Conservation (phyloP, 2,113 vertebrate species). For the Zosterops hypoxanthus region DNA sequence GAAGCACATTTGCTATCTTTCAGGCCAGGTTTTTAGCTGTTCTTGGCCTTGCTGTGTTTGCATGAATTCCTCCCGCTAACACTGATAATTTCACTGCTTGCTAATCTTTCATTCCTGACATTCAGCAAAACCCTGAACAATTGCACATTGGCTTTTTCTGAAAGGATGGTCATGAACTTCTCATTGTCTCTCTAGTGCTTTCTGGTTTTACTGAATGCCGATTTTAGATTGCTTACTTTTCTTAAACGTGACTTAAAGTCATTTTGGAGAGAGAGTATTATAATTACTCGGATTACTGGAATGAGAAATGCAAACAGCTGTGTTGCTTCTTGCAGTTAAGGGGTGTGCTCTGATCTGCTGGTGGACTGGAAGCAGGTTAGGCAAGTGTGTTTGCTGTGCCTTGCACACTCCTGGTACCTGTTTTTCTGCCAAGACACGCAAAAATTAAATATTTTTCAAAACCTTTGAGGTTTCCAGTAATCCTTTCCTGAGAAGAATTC, state of each 20-base stretch:
- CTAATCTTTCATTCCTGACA: constrained; percentile 24
- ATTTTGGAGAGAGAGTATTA: neutral
- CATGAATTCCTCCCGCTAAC: neutral
- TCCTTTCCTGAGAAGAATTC: neutral
- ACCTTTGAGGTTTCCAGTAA: neutral
- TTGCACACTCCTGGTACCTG: neutral
- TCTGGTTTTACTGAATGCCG: neutral
- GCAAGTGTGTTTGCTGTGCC: neutral
- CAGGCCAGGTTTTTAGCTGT: constrained; percentile 4
- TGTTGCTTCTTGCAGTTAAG: neutral
- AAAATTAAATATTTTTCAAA: neutral
- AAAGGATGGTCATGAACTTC: constrained; percentile 3
- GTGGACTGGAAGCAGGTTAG: neutral
- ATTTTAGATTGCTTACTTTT: constrained; percentile 4
- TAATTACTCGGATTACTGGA: neutral
- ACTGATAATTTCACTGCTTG: constrained; percentile 2
- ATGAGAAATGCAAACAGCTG: neutral
- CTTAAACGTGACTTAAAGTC: neutral
- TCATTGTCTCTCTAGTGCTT: neutral
- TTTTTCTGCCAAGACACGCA: neutral
- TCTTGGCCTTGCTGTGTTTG: constrained; percentile 14
- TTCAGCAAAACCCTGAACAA: constrained; percentile 37
- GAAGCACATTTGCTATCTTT: constrained; percentile 32
- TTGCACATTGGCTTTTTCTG: neutral
- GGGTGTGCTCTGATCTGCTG: neutral